Percentiles rank a stretch among this genome's conserved stretches.
phyloP scores from a whole-genome alignment of 2,113 vertebrate genomes.

The Procavia capensis region DNA sequence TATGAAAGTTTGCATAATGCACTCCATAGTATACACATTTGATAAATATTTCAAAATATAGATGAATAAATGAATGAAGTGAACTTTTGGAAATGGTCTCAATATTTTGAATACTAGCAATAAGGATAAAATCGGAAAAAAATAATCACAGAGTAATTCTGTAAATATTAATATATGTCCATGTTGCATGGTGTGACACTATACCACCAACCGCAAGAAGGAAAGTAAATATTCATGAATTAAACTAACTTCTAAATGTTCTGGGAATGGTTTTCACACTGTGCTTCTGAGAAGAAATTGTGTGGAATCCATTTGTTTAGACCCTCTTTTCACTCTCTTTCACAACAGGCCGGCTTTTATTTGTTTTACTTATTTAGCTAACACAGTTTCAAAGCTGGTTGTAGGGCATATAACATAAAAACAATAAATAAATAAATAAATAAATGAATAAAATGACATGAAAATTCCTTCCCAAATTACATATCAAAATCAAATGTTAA shows the following conservation, averaged over 20 bases:
- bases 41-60: not conserved
- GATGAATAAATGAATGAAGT: not conserved
- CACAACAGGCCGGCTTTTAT: not conserved
- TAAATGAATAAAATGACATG: not conserved
- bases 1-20: not conserved
- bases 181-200: not conserved
- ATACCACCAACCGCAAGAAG: not conserved
- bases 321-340: not conserved
- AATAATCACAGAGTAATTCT: not conserved
- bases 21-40: not conserved
- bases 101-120: not conserved
- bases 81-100: not conserved
- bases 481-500: not conserved
- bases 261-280: not conserved
- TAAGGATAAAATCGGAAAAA: not conserved
- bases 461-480: not conserved
- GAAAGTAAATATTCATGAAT: not conserved
- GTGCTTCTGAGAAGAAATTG: not conserved
- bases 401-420: not conserved
- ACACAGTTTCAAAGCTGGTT: not conserved
- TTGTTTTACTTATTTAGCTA: not conserved
- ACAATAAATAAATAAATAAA: too few species aligned
- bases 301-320: not conserved
- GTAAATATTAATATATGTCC: not conserved
- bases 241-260: not conserved